phyloP scores from a whole-genome alignment of 2,888 invertebrate species.

The Siphonodentalium dalli region DNA sequence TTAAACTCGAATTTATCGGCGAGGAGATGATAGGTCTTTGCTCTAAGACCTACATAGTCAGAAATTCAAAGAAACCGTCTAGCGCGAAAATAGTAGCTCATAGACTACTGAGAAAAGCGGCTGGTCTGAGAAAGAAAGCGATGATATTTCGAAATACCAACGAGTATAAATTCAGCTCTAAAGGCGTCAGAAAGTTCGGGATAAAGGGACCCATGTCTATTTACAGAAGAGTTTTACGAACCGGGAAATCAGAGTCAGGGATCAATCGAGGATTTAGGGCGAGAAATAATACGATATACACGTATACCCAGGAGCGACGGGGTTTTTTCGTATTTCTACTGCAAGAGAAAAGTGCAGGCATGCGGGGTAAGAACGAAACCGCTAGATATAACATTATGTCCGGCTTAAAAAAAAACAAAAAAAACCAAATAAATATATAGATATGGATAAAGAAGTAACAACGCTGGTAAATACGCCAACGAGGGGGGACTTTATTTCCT shows the following conservation, averaged over 20 bases:
- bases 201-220: constrained; percentile 16
- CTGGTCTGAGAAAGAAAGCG: background rate
- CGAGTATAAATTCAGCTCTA: constrained; percentile 26
- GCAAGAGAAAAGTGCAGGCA: constrained; percentile 20
- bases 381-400: constrained; percentile 22
- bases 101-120: background rate
- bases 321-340: constrained; percentile 25
- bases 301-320: constrained; percentile 9
- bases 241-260: constrained; percentile 4
- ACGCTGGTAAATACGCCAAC: too few species aligned
- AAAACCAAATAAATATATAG: too few species aligned
- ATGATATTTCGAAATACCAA: background rate
- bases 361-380: constrained; percentile 24
- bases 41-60: constrained; percentile 3
- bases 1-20: constrained; percentile 1
- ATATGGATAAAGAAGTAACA: too few species aligned
- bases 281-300: constrained; percentile 12
- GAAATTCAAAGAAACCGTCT: background rate
- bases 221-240: constrained; percentile 17
- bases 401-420: too few species aligned
- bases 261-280: constrained; percentile 19
- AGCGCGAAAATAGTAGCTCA: constrained; percentile 1
- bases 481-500: too few species aligned
- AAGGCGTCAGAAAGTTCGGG: constrained; percentile 18
- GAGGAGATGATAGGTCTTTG: constrained; percentile 2